phyloP scores from a whole-genome alignment of 2,113 vertebrate genomes.

The Phylloscopus trochiloides region DNA sequence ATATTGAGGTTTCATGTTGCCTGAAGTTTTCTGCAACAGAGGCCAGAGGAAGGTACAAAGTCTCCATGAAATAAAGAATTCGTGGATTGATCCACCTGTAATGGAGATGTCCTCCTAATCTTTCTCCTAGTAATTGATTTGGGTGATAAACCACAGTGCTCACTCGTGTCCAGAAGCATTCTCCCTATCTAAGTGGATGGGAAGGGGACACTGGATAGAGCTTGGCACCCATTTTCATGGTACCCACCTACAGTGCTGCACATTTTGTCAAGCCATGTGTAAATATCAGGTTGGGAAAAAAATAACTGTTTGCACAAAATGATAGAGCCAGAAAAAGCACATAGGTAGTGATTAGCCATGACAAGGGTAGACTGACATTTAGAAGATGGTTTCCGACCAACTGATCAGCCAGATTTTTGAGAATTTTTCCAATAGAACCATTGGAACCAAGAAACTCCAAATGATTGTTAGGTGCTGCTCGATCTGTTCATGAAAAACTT shows the following conservation, averaged over 20 bases:
- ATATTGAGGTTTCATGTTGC: neutral
- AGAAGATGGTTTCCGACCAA: neutral
- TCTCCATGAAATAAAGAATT: neutral
- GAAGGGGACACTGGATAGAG: neutral
- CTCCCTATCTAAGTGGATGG: neutral
- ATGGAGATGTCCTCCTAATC: neutral
- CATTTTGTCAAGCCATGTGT: neutral
- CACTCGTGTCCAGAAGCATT: neutral
- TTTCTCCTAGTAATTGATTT: neutral
- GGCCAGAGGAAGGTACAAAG: neutral
- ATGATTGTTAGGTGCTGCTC: neutral
- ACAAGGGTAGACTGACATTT: neutral
- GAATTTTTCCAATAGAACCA: neutral
- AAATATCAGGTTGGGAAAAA: neutral
- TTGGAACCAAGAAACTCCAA: neutral
- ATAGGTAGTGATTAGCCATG: neutral
- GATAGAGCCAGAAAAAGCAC: neutral
- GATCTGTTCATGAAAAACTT: neutral
- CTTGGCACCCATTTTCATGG: neutral
- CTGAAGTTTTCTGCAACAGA: neutral
- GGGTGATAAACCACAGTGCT: neutral
- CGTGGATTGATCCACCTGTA: neutral
- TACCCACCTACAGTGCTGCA: rapidly evolving
- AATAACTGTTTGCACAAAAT: neutral
- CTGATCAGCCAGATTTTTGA: neutral